Percentiles rank a stretch among this genome's conserved stretches.
Conservation (phyloP, 2,888 invertebrate genomes). For the Noctua janthina region DNA sequence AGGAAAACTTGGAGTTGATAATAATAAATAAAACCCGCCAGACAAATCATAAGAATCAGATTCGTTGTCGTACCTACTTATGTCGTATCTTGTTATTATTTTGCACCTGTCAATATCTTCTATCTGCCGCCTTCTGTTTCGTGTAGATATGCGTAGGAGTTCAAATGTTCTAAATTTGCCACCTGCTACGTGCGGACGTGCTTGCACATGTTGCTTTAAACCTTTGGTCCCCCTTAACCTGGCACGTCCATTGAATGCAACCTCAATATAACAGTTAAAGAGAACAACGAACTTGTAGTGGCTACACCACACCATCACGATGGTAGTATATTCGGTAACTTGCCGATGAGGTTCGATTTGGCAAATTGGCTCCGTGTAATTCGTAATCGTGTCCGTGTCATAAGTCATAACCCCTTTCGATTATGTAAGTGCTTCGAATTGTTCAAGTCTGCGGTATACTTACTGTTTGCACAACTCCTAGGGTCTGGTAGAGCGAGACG, state of each 20-base stretch:
- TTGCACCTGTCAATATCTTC: conserved; percentile 9
- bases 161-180: conserved; percentile 41
- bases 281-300: conserved; percentile 30
- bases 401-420: conserved; percentile 25
- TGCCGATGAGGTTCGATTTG: conserved; percentile 18
- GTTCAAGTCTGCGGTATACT: conserved; percentile 81
- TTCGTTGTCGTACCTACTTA: neutral
- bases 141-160: conserved; percentile 28
- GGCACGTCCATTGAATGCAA: conserved; percentile 39
- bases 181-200: conserved; percentile 35
- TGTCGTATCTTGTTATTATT: conserved; percentile 1
- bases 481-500: conserved; percentile 96
- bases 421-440: conserved; percentile 22
- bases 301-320: conserved; percentile 6
- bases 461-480: conserved; percentile 96
- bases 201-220: conserved; percentile 30
- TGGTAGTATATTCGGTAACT: conserved; percentile 16
- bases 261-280: conserved; percentile 39
- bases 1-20: conserved; percentile 2
- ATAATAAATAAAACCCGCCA: neutral
- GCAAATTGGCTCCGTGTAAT: conserved; percentile 26
- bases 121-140: conserved; percentile 19
- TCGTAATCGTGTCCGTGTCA: conserved; percentile 23
- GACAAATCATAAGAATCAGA: neutral
- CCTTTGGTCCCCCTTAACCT: conserved; percentile 17